phyloP scores from a whole-genome alignment of 2,888 invertebrate species.

The Nomada hirtipes region DNA sequence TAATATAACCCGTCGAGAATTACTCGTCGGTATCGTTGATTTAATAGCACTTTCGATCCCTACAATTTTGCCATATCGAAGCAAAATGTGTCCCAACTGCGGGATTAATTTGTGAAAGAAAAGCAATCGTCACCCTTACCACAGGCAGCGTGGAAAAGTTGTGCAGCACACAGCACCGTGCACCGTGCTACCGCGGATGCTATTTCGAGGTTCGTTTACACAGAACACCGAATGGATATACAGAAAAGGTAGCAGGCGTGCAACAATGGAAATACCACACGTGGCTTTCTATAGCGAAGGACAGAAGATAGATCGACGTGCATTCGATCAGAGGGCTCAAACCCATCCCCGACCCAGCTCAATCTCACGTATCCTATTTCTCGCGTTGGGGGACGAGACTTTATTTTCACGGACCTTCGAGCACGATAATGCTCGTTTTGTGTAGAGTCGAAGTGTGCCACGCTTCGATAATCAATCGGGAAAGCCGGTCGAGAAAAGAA shows the following conservation, averaged over 20 bases:
- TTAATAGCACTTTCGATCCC: constrained; percentile 18
- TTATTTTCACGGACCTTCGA: constrained; percentile 62
- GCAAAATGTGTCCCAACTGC: not conserved
- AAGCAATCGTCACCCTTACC: constrained; percentile 20
- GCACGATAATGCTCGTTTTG: constrained; percentile 44
- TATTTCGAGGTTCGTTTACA: constrained; percentile 11
- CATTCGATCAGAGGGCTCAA: constrained; percentile 44
- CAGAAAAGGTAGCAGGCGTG: constrained; percentile 3
- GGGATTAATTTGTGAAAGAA: constrained; percentile 18
- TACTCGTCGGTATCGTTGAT: constrained; percentile 8
- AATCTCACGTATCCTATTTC: constrained; percentile 46
- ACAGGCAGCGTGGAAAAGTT: not conserved
- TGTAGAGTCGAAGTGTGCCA: not conserved
- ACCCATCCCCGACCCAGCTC: constrained; percentile 17
- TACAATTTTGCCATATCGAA: constrained; percentile 3
- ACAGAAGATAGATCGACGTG: constrained; percentile 37
- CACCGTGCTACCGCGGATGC: not conserved
- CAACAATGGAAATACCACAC: constrained; percentile 27
- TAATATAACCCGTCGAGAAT: not conserved
- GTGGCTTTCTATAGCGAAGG: constrained; percentile 19
- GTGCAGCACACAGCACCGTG: not conserved
- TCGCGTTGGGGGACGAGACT: constrained; percentile 37
- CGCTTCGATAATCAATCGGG: constrained; percentile 17
- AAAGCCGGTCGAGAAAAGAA: not conserved
- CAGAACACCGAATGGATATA: not conserved